Evolutionary conservation across 2,797 vertebrate species (phyloP).

Genomic region (Gymnopithys bicolor): DNA sequence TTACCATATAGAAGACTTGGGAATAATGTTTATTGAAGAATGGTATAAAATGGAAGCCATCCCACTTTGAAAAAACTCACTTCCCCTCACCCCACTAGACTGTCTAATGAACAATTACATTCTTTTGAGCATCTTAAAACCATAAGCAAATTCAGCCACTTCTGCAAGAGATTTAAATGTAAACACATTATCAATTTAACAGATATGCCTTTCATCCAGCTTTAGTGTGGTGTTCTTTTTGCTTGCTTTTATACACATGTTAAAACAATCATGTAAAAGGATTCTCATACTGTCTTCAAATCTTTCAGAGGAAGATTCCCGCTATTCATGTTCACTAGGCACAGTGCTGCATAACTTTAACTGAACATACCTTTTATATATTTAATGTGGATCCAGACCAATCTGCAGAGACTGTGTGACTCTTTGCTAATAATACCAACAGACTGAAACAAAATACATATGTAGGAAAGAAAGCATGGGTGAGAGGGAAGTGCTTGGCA

Average conservation of each 20-base stretch:
- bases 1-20: background rate
- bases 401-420: background rate
- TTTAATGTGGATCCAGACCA: constrained; percentile 46
- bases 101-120: constrained; percentile 8
- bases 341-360: constrained; percentile 35
- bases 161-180: constrained; percentile 17
- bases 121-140: constrained; percentile 7
- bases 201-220: background rate
- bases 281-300: constrained; percentile 53
- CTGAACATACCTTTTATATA: constrained; percentile 11
- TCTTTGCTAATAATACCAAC: constrained; percentile 48
- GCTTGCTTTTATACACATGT: constrained; percentile 62
- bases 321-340: constrained; percentile 62
- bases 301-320: constrained; percentile 70
- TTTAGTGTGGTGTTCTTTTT: constrained; percentile 46
- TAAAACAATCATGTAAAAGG: constrained; percentile 73
- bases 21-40: background rate
- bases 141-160: constrained; percentile 5
- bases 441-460: constrained; percentile 52
- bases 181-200: constrained; percentile 45
- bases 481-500: constrained; percentile 31
- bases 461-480: constrained; percentile 8
- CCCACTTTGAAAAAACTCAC: background rate
- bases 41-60: background rate
- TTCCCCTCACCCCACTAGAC: background rate